Evolutionary conservation across 2,888 invertebrate genomes (phyloP), one percentile per base, ranked within the genome.

Genomic region (Watsonalla cultraria): DNA sequence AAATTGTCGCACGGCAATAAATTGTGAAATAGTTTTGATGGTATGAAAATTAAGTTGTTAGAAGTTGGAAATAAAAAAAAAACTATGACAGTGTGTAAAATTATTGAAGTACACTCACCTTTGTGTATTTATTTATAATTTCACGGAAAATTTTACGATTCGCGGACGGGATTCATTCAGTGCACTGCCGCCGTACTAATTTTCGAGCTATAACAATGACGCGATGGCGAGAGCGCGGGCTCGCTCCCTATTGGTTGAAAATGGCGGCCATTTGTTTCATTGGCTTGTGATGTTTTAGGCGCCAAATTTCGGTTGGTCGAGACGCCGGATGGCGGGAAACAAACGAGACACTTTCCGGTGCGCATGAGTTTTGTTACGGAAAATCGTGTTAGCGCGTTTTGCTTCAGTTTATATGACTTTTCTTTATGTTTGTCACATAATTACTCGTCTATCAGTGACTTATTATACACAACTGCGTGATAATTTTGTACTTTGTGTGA

Each of bases 231-330:
- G 87, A 90, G 88, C 90, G 90, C 90, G 90, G 88, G 90, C 78
- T 89, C 72, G 67, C 39, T 70, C 72, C 68, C 77, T 65, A 86
- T 90, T 90, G 90, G 90, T 80, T 62, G 68, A 86, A 90, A 90
- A 87, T 80, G 89, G 90, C 90, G 90, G 90, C 85, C 84, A 78
- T 66, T 74, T 63, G 64, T 76, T 56, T 73, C 60, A 89, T 90
- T 90, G 90, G 90, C 65, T 71, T 60, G 55, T 54, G 63, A 65
- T 53, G 71, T 78, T 88, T 88, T 84, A 81, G 88, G 90, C 90
- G 90, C 82, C 82, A 90, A 90, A 83, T 87, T 90, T 90, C 89
- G 90, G 90, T 90, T 90, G 90, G 90, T 83, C 80, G 86, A 86
- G 74, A 63, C 72, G 73, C 74, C 84, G 83, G 86, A 88, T 90